Evolutionary conservation across 1,140 invertebrate species (phyloP), one percentile per base, ranked within the genome.

Genomic region (Plodia interpunctella): DNA sequence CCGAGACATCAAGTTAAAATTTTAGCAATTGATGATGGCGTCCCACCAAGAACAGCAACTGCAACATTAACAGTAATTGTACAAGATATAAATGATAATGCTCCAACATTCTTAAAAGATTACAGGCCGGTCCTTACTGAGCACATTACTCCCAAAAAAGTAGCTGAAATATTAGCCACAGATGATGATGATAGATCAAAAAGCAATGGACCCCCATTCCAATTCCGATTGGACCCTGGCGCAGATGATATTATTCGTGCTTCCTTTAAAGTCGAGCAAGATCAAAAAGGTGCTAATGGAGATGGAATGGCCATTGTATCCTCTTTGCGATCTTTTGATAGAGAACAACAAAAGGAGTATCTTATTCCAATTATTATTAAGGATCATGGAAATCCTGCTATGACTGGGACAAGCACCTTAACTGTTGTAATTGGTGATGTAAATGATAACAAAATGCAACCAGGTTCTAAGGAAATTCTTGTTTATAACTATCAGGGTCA

Each of bases 401-500:
- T 98, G 95, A 97, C 97, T 44, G 98, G 97, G 60, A 98, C 97
- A 1, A 98, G 96, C 69, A 98, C 97, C 0, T 83, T 99, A 5
- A 98, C 97, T 0, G 96, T 99, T 6, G 96, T 98, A 18, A 98
- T 99, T 72, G 97, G 98, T 18, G 97, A 98, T 80, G 94, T 96
- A 0, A 99, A 99, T 82, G 98, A 99, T 77, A 98, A 99, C 88
- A 97, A 97, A 90, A 99, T 99, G 96, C 95, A 97, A 77, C 96
- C 97, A 0, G 98, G 98, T 0, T 95, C 95, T 0, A 99, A 99
- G 89, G 96, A 98, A 62, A 98, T 99, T 67, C 96, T 98, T 81
- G 97, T 98, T 0, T 99, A 99, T 86, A 99, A 98, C 87, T 99
- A 98, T 60, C 92, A 98, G 94, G 96, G 97, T 52, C 94, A 97